phyloP scores from a whole-genome alignment of 1,140 invertebrate species.

The Drosophila pachea region DNA sequence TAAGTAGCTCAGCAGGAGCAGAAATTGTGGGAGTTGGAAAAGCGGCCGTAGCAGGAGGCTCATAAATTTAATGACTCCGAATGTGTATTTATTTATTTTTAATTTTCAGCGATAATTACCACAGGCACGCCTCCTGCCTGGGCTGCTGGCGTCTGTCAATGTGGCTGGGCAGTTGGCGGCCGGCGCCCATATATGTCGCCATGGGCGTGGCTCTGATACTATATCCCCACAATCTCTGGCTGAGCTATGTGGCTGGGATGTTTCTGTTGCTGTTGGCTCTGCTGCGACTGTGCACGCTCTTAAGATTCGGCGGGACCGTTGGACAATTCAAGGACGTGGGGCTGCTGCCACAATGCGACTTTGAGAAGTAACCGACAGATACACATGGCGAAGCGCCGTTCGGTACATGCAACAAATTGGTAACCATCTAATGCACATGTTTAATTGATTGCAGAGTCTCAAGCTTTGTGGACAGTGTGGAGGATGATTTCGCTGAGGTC shows the following conservation, averaged over 20 bases:
- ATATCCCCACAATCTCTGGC: constrained; percentile 76
- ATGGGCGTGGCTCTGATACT: constrained; percentile 66
- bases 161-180: constrained; percentile 64
- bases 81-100: constrained; percentile 38
- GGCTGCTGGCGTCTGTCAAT: constrained; percentile 56
- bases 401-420: constrained; percentile 29
- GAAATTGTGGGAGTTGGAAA: neutral
- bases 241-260: constrained; percentile 75
- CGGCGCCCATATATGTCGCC: constrained; percentile 65
- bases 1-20: constrained; percentile 42
- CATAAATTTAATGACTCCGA: constrained; percentile 23
- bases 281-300: constrained; percentile 62
- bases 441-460: constrained; percentile 60
- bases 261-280: constrained; percentile 65
- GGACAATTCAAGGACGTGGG: constrained; percentile 65
- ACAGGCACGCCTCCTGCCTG: constrained; percentile 47
- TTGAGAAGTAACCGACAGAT: constrained; percentile 60
- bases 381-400: constrained; percentile 44
- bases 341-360: constrained; percentile 73
- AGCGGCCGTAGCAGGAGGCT: neutral
- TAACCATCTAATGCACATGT: constrained; percentile 21
- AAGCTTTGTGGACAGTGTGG: constrained; percentile 64
- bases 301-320: constrained; percentile 41
- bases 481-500: constrained; percentile 65
- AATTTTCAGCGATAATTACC: constrained; percentile 64